Evolutionary conservation across 2,797 vertebrate species (phyloP), one percentile per base, ranked within the genome.

Genomic region (Myiothlypis chrysogaster): DNA sequence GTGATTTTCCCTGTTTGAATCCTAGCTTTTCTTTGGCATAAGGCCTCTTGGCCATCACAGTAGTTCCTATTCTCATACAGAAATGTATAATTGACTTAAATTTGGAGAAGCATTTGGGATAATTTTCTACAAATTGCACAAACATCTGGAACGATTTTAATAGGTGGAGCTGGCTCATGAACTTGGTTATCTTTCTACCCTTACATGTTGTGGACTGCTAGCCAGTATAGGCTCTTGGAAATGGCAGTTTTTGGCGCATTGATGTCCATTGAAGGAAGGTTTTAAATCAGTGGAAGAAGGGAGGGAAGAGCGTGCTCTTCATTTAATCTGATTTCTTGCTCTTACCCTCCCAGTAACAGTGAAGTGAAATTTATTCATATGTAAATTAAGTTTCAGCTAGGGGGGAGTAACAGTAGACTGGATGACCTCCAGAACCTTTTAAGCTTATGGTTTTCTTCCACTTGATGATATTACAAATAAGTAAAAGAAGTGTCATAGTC

Each of bases 1-100:
- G 88, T 76, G 80, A 88, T 94, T 95, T 94, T 87, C 91, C 80
- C 49, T 81, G 76, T 83, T 79, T 89, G 80, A 93, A 83, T 81
- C 63, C 2, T 4, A 75, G 66, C 14, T 81, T 88, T 95, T 78
- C 49, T 83, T 89, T 94, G 80, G 72, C 64, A n/a, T 61, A 52
- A 81, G 22, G 73, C 65, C 50, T 59, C 69, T 86, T 86, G 77
- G 86, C 69, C 46, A 39, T 50, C 64, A 71, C 37, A 43, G 15
- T 69, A 37, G 32, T 85, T 93, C 25, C 49, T 70, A 25, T 55
- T 49, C 37, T 63, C 55, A 17, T 34, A 84, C 9, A 88, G 49
- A 83, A 88, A 53, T 57, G 19, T 86, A 90, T 79, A 82, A 78
- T 81, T 90, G 56, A 52, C 55, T 92, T 68, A 72, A 78, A 79